Evolutionary conservation across 2,888 invertebrate genomes (phyloP).

Genomic region (Drymonia ruficornis): DNA sequence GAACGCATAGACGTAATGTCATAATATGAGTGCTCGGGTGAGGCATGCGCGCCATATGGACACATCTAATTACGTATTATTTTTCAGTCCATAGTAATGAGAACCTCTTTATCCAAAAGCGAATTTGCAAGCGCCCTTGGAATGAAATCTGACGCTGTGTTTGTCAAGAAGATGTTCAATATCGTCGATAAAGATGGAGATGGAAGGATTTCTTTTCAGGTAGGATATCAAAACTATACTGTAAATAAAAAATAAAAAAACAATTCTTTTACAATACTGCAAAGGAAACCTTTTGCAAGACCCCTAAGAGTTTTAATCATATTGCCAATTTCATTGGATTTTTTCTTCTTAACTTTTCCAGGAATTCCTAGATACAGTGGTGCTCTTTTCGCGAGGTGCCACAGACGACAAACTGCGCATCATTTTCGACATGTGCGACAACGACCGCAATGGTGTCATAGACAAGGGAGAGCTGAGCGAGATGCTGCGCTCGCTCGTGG

Average conservation of each 20-base stretch:
- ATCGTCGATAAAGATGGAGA: conserved; percentile 98
- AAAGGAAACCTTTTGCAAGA: background rate
- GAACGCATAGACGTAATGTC: no score
- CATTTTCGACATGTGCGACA: conserved; percentile 99
- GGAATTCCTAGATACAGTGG: conserved; percentile 97
- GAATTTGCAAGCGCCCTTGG: conserved; percentile 98
- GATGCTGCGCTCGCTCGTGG: conserved; percentile 96
- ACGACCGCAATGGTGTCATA: conserved; percentile 96
- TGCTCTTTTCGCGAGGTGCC: conserved; percentile 95
- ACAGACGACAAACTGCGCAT: conserved; percentile 97
- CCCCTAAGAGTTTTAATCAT: background rate
- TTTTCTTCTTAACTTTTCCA: conserved; percentile 50
- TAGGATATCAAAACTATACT: conserved; percentile 45
- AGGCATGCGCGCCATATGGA: no score
- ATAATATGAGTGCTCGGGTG: no score
- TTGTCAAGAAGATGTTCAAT: conserved; percentile 98
- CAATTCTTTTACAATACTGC: background rate
- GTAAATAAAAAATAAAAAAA: background rate
- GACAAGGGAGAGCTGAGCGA: conserved; percentile 97
- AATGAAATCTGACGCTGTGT: conserved; percentile 97
- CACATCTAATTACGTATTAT: conserved; percentile 4
- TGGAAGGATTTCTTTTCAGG: conserved; percentile 96
- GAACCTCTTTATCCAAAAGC: conserved; percentile 94
- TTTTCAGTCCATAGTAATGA: conserved; percentile 92
- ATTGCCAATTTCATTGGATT: background rate